Evolutionary conservation across 1,140 invertebrate species (phyloP).

Genomic region (Drosophila pallidifrons): DNA sequence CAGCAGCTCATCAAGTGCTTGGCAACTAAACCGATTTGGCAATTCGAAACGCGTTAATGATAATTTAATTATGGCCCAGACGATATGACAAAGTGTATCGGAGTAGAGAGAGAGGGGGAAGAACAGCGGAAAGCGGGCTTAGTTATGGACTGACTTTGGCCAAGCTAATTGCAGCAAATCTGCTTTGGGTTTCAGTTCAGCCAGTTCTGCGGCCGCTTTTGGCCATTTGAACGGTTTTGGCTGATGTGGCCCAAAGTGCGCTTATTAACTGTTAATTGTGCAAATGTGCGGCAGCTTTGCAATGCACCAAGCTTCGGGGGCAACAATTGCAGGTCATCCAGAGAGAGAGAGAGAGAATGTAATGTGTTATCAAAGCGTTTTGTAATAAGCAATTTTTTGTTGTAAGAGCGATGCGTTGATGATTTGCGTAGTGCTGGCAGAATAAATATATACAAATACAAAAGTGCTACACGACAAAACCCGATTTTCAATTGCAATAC

Average conservation of each 20-base stretch:
- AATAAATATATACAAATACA: constrained; percentile 37
- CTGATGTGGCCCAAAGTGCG: constrained; percentile 24
- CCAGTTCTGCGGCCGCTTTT: constrained; percentile 12
- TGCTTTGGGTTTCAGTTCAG: constrained; percentile 72
- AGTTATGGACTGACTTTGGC: constrained; percentile 62
- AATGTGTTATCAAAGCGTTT: background rate
- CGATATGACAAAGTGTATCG: background rate
- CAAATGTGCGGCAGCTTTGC: constrained; percentile 48
- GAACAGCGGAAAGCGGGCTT: constrained; percentile 37
- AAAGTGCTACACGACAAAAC: constrained; percentile 2
- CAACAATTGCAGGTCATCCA: background rate
- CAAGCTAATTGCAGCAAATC: constrained; percentile 75
- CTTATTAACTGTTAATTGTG: constrained; percentile 80
- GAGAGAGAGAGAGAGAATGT: background rate
- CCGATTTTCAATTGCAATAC: constrained; percentile 59
- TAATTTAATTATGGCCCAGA: constrained; percentile 74
- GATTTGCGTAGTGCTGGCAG: constrained; percentile 24
- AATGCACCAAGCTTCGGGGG: background rate
- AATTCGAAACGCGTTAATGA: constrained; percentile 60
- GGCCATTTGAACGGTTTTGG: background rate
- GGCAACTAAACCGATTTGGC: constrained; percentile 47
- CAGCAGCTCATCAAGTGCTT: background rate
- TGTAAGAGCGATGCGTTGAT: background rate
- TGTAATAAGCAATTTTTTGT: background rate
- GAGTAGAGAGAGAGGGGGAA: constrained; percentile 13